A percentile compares a stretch with the other conserved stretches of the same genome.
Conservation (phyloP, 2,888 invertebrate species). For the Peribatodes rhomboidaria region DNA sequence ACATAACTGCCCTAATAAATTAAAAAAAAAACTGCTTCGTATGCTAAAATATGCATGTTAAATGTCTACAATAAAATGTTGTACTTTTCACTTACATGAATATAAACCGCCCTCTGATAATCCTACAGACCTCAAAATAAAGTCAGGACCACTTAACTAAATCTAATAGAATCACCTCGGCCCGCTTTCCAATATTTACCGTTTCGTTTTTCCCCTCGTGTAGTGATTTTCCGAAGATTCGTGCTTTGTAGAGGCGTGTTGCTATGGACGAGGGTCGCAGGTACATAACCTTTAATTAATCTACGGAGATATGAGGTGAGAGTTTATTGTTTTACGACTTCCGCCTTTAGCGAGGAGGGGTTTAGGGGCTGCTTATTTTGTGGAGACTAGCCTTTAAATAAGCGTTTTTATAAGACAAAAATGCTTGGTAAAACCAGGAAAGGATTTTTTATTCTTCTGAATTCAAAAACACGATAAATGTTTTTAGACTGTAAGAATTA, state of each 20-base stretch:
- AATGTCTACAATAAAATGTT: background rate
- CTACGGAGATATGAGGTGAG: conserved; percentile 49
- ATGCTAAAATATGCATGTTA: too few species aligned
- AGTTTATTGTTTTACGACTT: conserved; percentile 60
- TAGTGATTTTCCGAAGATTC: conserved; percentile 76
- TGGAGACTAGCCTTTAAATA: background rate
- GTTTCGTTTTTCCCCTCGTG: conserved; percentile 81
- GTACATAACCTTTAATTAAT: conserved; percentile 82
- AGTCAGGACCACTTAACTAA: conserved; percentile 74
- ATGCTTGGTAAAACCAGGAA: background rate
- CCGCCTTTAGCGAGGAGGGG: conserved; percentile 42
- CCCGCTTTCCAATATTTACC: conserved; percentile 85
- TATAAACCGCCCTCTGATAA: conserved; percentile 48
- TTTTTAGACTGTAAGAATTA: background rate
- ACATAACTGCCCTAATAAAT: too few species aligned
- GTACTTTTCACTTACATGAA: background rate
- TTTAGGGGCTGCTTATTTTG: conserved; percentile 14
- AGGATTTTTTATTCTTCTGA: background rate
- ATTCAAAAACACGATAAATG: background rate
- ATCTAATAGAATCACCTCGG: conserved; percentile 84
- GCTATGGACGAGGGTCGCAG: conserved; percentile 74
- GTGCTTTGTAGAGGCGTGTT: conserved; percentile 75
- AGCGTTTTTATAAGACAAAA: background rate
- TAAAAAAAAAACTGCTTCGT: too few species aligned
- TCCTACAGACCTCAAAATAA: conserved; percentile 65